Evolutionary conservation across 2,113 vertebrate species (phyloP), one percentile per base, ranked within the genome.

Genomic region (Noturus placidus): DNA sequence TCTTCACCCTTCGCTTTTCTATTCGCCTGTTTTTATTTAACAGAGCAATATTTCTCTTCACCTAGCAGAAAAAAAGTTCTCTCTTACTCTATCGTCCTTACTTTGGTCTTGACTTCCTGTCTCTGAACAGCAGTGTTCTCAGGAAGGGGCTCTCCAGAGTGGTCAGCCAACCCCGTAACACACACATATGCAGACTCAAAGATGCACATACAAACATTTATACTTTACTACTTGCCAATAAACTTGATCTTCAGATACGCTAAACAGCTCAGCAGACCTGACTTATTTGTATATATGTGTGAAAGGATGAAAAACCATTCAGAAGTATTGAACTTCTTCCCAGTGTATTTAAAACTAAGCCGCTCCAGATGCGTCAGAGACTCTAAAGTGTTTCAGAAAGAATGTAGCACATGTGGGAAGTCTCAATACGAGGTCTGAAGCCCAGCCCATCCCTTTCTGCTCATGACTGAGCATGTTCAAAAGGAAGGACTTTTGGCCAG

Each of bases 141-240:
- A 97, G 96, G 96, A 97, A 96, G 96, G 95, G 96, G 96, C 95
- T 92, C 96, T 94, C 93, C 95, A 93, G 93, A 94, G 94, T 96
- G 96, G 96, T 95, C 95, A 96, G 82, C 86, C 91, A 90, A 76
- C 88, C 86, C 61, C 61, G 80, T 83, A 83, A 82, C 85, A 78
- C 78, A 82, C 50, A 76, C 56, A 59, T 46, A 61, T 38, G 2
- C 74, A 69, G 5, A 2, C 27, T 35, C 46, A 38, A 30, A 72
- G 35, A 84, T n/a, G 33, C 38, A 57, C 15, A 38, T 35, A 57
- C 27, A 59, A 42, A 76, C 22, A 25, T 84, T 22, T 61, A 42
- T 30, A 67, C 52, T 69, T 83, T 27, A 35, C 59, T 33, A 61
- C 25, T 25, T 30, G 63, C 35, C 46, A 59, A 72, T 19, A 84